phyloP scores from a whole-genome alignment of 1,140 invertebrate genomes.

The Microplitis demolitor region DNA sequence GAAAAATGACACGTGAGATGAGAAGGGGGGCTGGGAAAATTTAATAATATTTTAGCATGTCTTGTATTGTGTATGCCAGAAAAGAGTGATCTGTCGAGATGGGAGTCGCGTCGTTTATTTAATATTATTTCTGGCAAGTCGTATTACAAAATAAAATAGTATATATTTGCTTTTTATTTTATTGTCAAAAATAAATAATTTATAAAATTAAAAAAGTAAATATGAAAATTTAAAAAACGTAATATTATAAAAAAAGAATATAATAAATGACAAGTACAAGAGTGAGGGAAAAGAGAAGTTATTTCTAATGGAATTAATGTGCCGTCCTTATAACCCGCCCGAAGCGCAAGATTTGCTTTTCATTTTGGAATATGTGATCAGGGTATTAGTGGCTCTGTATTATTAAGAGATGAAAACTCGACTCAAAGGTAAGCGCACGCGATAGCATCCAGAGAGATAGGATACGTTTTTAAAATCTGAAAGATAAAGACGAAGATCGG shows the following conservation, averaged over 20 bases:
- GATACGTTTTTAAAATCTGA: not conserved
- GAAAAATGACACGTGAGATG: slow-evolving; percentile 37
- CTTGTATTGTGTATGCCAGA: not conserved
- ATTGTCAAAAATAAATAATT: no score
- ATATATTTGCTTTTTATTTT: no score
- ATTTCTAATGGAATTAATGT: slow-evolving; percentile 57
- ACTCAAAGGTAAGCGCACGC: no score
- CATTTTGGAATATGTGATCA: slow-evolving; percentile 61
- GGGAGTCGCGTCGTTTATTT: not conserved
- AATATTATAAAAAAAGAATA: no score
- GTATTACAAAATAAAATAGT: no score
- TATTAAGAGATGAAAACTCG: slow-evolving; percentile 35
- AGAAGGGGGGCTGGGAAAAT: slow-evolving; percentile 29
- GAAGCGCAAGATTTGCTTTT: slow-evolving; percentile 54
- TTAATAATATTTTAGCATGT: slow-evolving; percentile 53
- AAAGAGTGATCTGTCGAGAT: not conserved
- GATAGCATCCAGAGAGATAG: slow-evolving; percentile 14
- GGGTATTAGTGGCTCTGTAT: slow-evolving; percentile 50
- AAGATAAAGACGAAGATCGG: not conserved
- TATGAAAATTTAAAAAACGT: no score
- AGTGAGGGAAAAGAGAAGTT: not conserved
- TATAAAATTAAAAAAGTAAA: no score
- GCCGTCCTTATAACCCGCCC: slow-evolving; percentile 51
- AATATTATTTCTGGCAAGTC: no score
- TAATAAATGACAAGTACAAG: no score